Evolutionary conservation across 2,888 invertebrate genomes (phyloP), one percentile per base, ranked within the genome.

Genomic region (Opisthograptis luteolata): DNA sequence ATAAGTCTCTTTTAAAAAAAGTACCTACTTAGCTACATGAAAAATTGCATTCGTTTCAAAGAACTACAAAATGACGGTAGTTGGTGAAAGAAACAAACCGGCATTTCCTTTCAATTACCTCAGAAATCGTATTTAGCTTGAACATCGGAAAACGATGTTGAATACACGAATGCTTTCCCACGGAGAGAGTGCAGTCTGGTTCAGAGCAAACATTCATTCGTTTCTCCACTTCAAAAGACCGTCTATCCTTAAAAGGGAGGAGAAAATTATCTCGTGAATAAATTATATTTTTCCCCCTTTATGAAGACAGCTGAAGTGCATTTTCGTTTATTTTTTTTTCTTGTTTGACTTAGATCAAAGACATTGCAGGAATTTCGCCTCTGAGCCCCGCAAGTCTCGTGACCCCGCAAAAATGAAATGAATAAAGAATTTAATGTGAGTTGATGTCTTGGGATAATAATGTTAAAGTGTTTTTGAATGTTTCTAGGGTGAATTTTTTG

Each of bases 211-310:
- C 86, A 86, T 81, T 80, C 77, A 79, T 80, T 76, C 78, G 73
- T 75, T 69, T 66, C 84, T 82, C 82, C 70, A 77, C 81, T 84
- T 80, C 78, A 82, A 86, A 79, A 79, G 79, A 55, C 35, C 68
- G 76, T 71, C 81, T 81, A 73, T 78, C 78, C 77, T 81, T 55
- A 77, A 81, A 83, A 84, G 83, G 83, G 81, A 51, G 81, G 81
- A 88, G 89, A 86, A 88, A 89, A 90, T 89, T 90, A 89, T 90
- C 88, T 87, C 83, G 79, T 90, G 89, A 90, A 90, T 90, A 90
- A 90, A 89, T 90, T 88, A 90, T 88, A 87, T 87, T 87, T 83
- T 80, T 79, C 81, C 76, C 86, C 86, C 81, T 85, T 87, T 86
- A 89, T 88, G 83, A 89, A 89, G 89, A 88, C 87, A 81, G 81